phyloP scores from a whole-genome alignment of 1,140 invertebrate species.

The Musca vetustissima region DNA sequence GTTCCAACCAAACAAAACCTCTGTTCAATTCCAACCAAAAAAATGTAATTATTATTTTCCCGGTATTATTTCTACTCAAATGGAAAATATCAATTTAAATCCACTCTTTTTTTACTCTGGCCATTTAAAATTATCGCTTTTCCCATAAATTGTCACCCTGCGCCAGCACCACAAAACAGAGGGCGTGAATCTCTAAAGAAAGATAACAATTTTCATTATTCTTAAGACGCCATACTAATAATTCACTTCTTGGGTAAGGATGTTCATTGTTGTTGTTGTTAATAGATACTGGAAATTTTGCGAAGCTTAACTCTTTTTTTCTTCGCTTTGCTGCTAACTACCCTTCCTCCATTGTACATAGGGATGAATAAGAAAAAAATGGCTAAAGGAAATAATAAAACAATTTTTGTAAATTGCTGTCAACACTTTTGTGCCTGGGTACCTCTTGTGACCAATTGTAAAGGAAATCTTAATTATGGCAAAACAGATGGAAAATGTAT shows the following conservation, averaged over 20 bases:
- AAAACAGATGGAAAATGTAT: too few species aligned
- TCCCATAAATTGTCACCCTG: constrained; percentile 3
- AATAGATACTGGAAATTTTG: too few species aligned
- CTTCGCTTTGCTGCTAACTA: too few species aligned
- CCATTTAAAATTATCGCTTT: constrained; percentile 9
- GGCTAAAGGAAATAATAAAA: constrained; percentile 18
- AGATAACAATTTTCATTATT: constrained; percentile 17
- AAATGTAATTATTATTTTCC: constrained; percentile 13
- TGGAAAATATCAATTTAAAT: too few species aligned
- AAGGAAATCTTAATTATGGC: too few species aligned
- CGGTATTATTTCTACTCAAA: not conserved
- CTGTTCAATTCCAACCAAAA: not conserved
- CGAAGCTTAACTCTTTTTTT: too few species aligned
- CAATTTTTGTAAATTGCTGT: constrained; percentile 20
- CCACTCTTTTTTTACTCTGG: constrained; percentile 5
- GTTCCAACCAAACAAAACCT: too few species aligned
- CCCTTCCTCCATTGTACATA: too few species aligned
- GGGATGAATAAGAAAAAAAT: too few species aligned
- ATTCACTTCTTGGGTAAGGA: not conserved
- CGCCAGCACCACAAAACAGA: not conserved
- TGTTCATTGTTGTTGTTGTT: too few species aligned
- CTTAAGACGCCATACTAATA: not conserved
- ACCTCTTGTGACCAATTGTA: too few species aligned
- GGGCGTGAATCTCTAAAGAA: not conserved
- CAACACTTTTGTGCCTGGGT: constrained; percentile 19